phyloP scores from a whole-genome alignment of 2,113 vertebrate genomes.

The Eolophus roseicapilla region DNA sequence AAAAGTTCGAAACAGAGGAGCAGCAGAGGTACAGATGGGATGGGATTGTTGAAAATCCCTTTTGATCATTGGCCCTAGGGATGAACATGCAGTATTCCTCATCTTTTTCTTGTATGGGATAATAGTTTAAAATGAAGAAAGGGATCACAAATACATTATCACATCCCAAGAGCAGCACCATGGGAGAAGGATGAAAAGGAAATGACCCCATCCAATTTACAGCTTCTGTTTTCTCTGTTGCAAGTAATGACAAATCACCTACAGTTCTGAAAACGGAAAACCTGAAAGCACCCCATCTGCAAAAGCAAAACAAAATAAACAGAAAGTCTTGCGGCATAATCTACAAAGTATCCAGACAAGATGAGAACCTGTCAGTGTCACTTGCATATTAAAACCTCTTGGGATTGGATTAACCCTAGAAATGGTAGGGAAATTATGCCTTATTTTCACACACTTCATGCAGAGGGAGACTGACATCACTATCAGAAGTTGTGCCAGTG shows the following conservation, averaged over 20 bases:
- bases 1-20: background rate
- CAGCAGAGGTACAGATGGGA: background rate
- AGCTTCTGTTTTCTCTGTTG: background rate
- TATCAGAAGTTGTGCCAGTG: background rate
- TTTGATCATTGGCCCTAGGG: slow-evolving; percentile 33
- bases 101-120: background rate
- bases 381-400: background rate
- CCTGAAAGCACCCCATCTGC: background rate
- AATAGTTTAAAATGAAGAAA: slow-evolving; percentile 6
- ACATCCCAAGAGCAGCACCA: background rate
- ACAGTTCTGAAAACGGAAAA: background rate
- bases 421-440: background rate
- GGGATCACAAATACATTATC: background rate
- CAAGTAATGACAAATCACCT: background rate
- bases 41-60: slow-evolving; percentile 11
- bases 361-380: background rate
- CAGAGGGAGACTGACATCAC: background rate
- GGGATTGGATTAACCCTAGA: background rate
- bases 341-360: background rate
- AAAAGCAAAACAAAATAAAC: background rate
- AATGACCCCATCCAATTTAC: background rate
- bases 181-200: background rate
- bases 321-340: background rate
- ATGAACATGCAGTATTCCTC: slow-evolving; percentile 17
- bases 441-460: background rate